Conservation (phyloP, 2,888 invertebrate species). For the Dilophus febrilis region DNA sequence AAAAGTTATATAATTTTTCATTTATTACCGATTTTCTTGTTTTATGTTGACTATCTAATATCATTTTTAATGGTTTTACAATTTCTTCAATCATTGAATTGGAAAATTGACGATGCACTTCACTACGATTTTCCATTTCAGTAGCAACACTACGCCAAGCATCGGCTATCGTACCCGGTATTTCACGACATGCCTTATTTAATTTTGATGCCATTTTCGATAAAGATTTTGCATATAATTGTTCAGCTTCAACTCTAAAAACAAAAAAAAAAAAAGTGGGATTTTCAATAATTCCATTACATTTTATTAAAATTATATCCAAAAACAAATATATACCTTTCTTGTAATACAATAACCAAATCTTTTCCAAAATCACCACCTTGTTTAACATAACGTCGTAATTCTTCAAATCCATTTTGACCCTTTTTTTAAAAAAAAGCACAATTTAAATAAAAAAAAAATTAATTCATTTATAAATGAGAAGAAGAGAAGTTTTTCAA, state of each 20-base stretch:
- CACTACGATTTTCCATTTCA: slow-evolving; percentile 86
- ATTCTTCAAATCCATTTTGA: slow-evolving; percentile 84
- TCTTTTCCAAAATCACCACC: slow-evolving; percentile 92
- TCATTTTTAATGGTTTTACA: slow-evolving; percentile 66
- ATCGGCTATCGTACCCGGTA: slow-evolving; percentile 63
- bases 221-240: slow-evolving; percentile 77
- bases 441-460: no score
- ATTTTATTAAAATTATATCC: no score
- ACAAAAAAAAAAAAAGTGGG: neutral
- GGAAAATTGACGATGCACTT: slow-evolving; percentile 72
- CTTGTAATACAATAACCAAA: slow-evolving; percentile 70
- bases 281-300: no score
- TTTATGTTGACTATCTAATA: slow-evolving; percentile 54
- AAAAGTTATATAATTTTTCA: neutral
- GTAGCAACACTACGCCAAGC: slow-evolving; percentile 82
- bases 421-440: no score
- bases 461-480: no score
- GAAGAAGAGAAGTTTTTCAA: no score
- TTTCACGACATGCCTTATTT: slow-evolving; percentile 63
- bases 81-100: slow-evolving; percentile 69
- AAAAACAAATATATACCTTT: slow-evolving; percentile 51
- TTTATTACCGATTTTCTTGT: slow-evolving; percentile 47
- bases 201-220: slow-evolving; percentile 75
- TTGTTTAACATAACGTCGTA: slow-evolving; percentile 81
- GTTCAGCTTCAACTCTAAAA: slow-evolving; percentile 77